A percentile compares a stretch with the other conserved stretches of the same genome.
Conservation (phyloP, 2,113 vertebrate genomes). For the Chionis minor region DNA sequence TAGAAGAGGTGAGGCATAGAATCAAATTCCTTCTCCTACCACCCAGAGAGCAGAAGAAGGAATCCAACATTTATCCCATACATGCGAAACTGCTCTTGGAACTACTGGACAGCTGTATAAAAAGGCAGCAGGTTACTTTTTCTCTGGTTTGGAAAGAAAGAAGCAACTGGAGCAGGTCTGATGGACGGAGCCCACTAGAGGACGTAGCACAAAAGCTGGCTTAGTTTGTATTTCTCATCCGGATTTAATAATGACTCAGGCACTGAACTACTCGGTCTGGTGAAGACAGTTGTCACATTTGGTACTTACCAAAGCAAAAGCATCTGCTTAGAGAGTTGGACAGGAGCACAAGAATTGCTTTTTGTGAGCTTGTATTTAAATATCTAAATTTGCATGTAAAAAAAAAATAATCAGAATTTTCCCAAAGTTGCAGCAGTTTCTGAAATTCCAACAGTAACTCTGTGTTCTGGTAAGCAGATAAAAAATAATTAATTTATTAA, state of each 20-base stretch:
- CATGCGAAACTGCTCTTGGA: not conserved
- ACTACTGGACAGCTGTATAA: not conserved
- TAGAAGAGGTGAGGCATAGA: not conserved
- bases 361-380: not conserved
- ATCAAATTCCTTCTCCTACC: not conserved
- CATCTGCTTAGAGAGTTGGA: not conserved
- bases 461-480: not conserved
- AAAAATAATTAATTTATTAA: slow-evolving; percentile 12
- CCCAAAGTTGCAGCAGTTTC: not conserved
- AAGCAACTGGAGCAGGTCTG: not conserved
- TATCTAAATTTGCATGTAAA: not conserved
- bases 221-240: not conserved
- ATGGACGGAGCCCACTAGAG: not conserved
- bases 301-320: not conserved
- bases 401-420: not conserved
- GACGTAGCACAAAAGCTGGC: not conserved
- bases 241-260: not conserved
- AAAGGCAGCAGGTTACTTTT: not conserved
- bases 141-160: not conserved
- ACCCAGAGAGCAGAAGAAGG: not conserved
- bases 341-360: not conserved
- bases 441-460: not conserved
- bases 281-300: not conserved
- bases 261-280: not conserved
- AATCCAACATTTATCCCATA: not conserved